Base-by-base conservation (phyloP, 2,113 vertebrate genomes). In the Eubucco bourcierii region DNA sequence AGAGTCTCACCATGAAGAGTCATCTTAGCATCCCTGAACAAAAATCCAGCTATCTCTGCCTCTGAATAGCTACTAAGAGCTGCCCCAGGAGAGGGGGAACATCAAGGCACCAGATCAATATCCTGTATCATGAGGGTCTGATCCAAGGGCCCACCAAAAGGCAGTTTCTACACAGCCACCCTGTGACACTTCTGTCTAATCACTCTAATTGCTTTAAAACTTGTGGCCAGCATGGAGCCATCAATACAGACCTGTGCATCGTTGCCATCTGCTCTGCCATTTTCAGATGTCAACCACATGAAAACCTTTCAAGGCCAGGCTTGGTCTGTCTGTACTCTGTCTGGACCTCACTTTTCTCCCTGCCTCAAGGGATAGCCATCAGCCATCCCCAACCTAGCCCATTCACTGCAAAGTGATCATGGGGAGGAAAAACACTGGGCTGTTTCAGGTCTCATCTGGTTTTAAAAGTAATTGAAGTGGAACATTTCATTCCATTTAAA, bases 401-500 rank as follows among this genome's bases (percentile, higher is more conserved):
- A 61, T 60, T 56, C 61, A 34, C 39, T 71, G 31, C 33, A 33
- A 24, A 33, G 34, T 39, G 27, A 58, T 63, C 28, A 47, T 3
- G 19, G 16, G 29, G 19, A 60, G 21, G 16, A 59, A 64, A 81
- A 81, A 73, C 44, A 68, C 21, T 20, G 37, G 67, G 39, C 61
- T 75, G 52, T 46, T 55, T 89, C 52, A 44, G 31, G 33, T 64
- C 75, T 90, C 71, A 71, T 80, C 58, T 87, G 68, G 52, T 85
- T 95, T 92, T 87, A 82, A 47, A 90, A 93, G 65, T 84, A 95
- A 93, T 94, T 87, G 85, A 80, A 95, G 87, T 80, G 67, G 34
- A 88, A 64, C 53, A 50, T n/a, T 84, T 81, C 29, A 60, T 83
- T 72, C 84, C 89, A 55, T 86, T 95, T 92, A 87, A 93, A 85